Evolutionary conservation across 2,113 vertebrate species (phyloP).

Genomic region (Ptilorrhoa leucosticta): DNA sequence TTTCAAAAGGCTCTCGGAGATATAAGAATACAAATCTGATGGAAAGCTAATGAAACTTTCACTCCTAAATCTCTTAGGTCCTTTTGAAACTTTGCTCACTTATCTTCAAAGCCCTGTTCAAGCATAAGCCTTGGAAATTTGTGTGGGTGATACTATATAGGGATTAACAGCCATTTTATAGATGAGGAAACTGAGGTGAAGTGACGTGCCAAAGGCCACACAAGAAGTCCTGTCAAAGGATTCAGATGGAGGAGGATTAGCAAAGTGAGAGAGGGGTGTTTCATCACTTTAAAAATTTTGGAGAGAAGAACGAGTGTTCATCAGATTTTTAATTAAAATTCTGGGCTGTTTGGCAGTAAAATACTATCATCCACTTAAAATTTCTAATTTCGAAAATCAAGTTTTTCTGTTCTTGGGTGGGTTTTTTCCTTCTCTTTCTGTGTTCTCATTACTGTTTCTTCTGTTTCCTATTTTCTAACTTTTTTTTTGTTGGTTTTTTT

Average conservation of each 20-base stretch:
- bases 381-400: not conserved
- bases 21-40: conserved; percentile 52
- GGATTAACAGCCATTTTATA: conserved; percentile 60
- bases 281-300: not conserved
- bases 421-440: not conserved
- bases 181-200: conserved; percentile 58
- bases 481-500: not conserved
- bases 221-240: conserved; percentile 28
- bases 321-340: conserved; percentile 12
- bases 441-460: not conserved
- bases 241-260: conserved; percentile 29
- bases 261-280: not conserved
- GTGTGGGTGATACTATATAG: conserved; percentile 47
- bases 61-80: conserved; percentile 50
- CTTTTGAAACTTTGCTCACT: conserved; percentile 59
- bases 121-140: conserved; percentile 50
- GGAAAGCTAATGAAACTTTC: conserved; percentile 61
- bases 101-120: conserved; percentile 59
- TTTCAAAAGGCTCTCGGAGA: conserved; percentile 47
- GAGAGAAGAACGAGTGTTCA: not conserved
- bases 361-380: not conserved
- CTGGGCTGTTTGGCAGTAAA: not conserved
- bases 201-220: conserved; percentile 59
- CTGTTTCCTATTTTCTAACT: not conserved
- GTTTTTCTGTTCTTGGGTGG: not conserved